These are phyloP conservation scores for Apamea epomidion DNA, from an alignment of 2,888 invertebrate genomes.

Conservation along the genomic window DNA sequence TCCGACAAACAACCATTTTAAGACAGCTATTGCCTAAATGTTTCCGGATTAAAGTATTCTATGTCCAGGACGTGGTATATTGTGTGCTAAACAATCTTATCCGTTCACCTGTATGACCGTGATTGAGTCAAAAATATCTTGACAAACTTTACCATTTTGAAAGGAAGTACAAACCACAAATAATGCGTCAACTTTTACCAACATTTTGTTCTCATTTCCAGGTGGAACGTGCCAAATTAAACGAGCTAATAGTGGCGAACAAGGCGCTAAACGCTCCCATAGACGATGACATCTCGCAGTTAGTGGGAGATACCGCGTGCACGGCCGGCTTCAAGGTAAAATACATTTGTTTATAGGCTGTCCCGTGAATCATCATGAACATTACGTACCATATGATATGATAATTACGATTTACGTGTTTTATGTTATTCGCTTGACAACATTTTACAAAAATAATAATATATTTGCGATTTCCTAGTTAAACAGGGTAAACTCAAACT, in stretches of 20 bases:
- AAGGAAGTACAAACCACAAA: neutral
- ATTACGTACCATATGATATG: neutral
- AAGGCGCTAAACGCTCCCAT: conserved; percentile 96
- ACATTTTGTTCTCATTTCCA: conserved; percentile 52
- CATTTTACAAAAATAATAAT: neutral
- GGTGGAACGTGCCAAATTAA: conserved; percentile 95
- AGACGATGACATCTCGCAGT: conserved; percentile 94
- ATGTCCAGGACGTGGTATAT: neutral
- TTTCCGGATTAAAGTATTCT: neutral
- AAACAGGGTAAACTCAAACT: neutral
- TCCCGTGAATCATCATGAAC: neutral
- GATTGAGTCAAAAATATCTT: neutral
- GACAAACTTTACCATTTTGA: neutral
- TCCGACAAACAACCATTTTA: neutral
- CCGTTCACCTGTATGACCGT: neutral
- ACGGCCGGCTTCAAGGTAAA: conserved; percentile 80
- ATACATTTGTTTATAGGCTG: neutral
- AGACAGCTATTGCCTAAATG: neutral
- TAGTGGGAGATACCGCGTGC: conserved; percentile 92
- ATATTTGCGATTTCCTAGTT: neutral
- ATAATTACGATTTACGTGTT: too few species aligned
- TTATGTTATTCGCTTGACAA: neutral
- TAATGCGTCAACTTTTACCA: neutral
- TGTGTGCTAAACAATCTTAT: neutral
- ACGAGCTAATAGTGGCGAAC: conserved; percentile 96